Evolutionary conservation across 1,140 invertebrate genomes (phyloP).

Genomic region (Megalopta genalis): DNA sequence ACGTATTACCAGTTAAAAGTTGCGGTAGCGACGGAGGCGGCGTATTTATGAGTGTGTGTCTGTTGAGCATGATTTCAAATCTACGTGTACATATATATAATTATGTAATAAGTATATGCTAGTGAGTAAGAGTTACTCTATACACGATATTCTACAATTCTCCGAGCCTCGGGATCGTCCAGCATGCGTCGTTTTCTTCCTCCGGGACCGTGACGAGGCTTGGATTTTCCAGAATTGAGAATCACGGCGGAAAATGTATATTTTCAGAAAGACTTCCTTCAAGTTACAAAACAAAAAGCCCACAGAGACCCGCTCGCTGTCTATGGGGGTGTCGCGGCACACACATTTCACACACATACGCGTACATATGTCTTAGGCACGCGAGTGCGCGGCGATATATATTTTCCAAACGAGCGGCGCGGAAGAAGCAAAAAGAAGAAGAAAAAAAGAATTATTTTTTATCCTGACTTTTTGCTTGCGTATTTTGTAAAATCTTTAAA

Average conservation of each 20-base stretch:
- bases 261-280: slow-evolving; percentile 35
- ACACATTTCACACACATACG: background rate
- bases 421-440: no score
- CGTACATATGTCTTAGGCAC: slow-evolving; percentile 1
- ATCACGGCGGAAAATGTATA: slow-evolving; percentile 30
- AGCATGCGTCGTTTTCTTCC: background rate
- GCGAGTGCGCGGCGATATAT: slow-evolving; percentile 7
- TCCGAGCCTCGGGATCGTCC: slow-evolving; percentile 2
- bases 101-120: no score
- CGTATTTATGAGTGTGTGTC: background rate
- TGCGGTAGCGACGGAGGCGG: slow-evolving; percentile 18
- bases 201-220: background rate
- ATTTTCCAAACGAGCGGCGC: slow-evolving; percentile 15
- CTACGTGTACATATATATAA: background rate
- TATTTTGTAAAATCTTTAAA: slow-evolving; percentile 42
- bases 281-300: background rate
- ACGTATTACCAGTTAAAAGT: slow-evolving; percentile 17
- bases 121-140: background rate
- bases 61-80: slow-evolving; percentile 26
- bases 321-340: background rate
- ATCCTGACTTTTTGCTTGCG: slow-evolving; percentile 31
- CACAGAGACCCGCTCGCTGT: background rate
- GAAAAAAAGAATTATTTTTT: slow-evolving; percentile 40
- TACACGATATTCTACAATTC: background rate
- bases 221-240: slow-evolving; percentile 27